Percentiles rank a stretch among this genome's conserved stretches.
These are phyloP conservation scores for Epizoanthus illoricatus DNA, from an alignment of 92 coral and sea anemone species.

Conservation along the genomic window DNA sequence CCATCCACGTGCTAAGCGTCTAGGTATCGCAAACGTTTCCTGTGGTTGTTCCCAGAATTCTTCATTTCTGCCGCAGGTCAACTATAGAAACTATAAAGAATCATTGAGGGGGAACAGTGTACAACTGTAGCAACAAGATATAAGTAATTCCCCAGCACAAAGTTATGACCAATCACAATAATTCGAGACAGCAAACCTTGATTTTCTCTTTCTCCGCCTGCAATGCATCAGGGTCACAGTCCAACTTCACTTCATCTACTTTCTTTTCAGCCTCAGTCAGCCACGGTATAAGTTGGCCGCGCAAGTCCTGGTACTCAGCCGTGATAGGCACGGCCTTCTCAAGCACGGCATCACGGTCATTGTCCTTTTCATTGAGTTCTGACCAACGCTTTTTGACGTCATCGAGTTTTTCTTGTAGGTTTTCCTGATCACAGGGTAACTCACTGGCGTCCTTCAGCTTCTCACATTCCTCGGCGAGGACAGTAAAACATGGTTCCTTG, in stretches of 20 bases:
- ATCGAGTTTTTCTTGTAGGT: slow-evolving; percentile 73
- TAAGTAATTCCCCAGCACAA: too few species aligned
- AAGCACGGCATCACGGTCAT: slow-evolving; percentile 62
- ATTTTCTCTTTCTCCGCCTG: slow-evolving; percentile 70
- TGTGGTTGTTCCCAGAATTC: too few species aligned
- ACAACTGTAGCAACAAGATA: too few species aligned
- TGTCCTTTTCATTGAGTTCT: slow-evolving; percentile 70
- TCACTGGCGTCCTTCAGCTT: slow-evolving; percentile 69
- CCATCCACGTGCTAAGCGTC: too few species aligned
- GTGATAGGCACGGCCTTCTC: slow-evolving; percentile 79
- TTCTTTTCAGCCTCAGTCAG: slow-evolving; percentile 76
- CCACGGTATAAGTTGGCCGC: slow-evolving; percentile 74
- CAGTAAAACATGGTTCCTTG: slow-evolving; percentile 70
- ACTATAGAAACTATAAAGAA: too few species aligned
- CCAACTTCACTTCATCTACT: slow-evolving; percentile 60
- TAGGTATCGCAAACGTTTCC: too few species aligned
- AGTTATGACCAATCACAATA: too few species aligned
- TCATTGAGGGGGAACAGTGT: too few species aligned
- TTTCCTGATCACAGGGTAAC: slow-evolving; percentile 69
- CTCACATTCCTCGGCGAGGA: slow-evolving; percentile 65
- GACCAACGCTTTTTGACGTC: slow-evolving; percentile 81
- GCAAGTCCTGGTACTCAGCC: slow-evolving; percentile 73
- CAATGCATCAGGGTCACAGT: slow-evolving; percentile 74
- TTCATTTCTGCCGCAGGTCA: too few species aligned
- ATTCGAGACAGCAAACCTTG: slow-evolving; percentile 45